Conservation (phyloP, 2,888 invertebrate genomes). For the Andricus curvator region DNA sequence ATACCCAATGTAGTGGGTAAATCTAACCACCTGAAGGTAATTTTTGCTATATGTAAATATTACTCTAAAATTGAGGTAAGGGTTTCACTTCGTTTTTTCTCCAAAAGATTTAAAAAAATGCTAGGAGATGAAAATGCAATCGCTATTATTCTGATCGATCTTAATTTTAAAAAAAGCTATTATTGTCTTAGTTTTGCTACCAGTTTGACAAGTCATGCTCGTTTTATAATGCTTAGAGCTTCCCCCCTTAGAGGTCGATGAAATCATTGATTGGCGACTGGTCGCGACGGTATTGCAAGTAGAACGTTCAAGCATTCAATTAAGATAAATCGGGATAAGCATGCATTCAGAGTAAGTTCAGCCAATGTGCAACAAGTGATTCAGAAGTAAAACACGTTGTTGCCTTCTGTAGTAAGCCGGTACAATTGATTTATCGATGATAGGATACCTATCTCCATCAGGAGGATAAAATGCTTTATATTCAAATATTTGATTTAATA, state of each 20-base stretch:
- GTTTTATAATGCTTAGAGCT: conserved; percentile 32
- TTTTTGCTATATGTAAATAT: no score
- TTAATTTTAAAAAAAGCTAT: no score
- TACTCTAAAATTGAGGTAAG: no score
- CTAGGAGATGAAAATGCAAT: not conserved
- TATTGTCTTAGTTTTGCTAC: not conserved
- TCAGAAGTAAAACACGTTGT: conserved; percentile 40
- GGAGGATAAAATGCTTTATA: conserved; percentile 8
- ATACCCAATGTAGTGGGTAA: no score
- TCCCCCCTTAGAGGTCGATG: conserved; percentile 22
- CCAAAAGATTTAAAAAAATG: not conserved
- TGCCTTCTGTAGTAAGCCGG: conserved; percentile 10
- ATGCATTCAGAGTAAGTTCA: conserved; percentile 36
- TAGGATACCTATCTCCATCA: conserved; percentile 2
- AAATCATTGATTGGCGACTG: conserved; percentile 38
- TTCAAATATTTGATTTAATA: not conserved
- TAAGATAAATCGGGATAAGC: conserved; percentile 44
- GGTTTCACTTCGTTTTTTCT: no score
- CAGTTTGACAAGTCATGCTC: conserved; percentile 26
- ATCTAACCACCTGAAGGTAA: no score
- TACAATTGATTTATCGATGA: conserved; percentile 40
- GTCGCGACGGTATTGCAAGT: conserved; percentile 38
- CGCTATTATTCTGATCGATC: no score
- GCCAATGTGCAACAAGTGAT: conserved; percentile 42
- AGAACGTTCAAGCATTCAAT: conserved; percentile 40